Evolutionary conservation across 2,113 vertebrate genomes (phyloP), one percentile per base, ranked within the genome.

Genomic region (Pagrus major): DNA sequence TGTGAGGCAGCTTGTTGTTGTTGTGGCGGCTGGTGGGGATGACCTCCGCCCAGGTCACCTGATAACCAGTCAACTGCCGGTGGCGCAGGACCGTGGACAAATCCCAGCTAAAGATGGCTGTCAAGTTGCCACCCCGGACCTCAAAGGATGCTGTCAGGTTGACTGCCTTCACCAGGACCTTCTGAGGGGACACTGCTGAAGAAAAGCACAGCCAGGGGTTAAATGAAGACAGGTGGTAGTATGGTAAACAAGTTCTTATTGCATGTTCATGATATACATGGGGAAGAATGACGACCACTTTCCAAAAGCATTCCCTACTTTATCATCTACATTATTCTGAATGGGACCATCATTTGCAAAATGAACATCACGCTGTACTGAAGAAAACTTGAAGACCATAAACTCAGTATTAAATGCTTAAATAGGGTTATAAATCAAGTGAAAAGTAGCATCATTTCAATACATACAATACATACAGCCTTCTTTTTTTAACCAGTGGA

Each of bases 31-130:
- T 95, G 49, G 96, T 94, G 0, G 95, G 93, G 31, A 95, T 94
- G 75, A 96, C 94, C 92, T 98, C 97, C 0, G 95, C 94, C 96
- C 97, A 98, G 5, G 97, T 97, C 76, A 97, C 97, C 46, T 97
- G 97, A 76, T 96, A 96, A 1, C 97, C 97, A 1, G 95, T 97
- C 90, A 96, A 84, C 59, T 94, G 94, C 87, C 89, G 94, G 15
- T 85, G 83, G 42, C 93, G 85, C 10, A 73, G 81, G 37, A 86
- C 75, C 76, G 85, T 87, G n/a, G 93, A 91, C 79, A 95, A 88
- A 76, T 91, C 94, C 97, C 97, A 99, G 35, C 94, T 94, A 68
- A 98, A 99, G 69, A 93, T 91, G 16, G 95, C 97, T 0, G 97
- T 97, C 89, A 98, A 92, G 49, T 97, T 97, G 3, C 91, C 86